These are phyloP conservation scores for Vespertilio murinus DNA, from an alignment of 2,797 vertebrate species.

Conservation along the genomic window DNA sequence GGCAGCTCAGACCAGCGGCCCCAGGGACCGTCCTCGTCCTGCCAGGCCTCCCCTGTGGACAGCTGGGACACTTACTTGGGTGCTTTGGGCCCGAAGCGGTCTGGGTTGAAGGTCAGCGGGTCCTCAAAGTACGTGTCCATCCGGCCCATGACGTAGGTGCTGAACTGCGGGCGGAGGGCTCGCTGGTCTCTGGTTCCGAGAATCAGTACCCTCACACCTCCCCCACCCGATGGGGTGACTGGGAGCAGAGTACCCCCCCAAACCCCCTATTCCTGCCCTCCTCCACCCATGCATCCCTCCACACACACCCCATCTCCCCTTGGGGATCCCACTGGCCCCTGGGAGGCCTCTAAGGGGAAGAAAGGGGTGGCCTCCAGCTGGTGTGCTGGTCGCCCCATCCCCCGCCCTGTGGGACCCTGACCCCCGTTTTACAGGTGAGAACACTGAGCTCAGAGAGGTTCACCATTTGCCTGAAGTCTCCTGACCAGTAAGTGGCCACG, in stretches of 20 bases:
- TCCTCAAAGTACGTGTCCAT: slow-evolving; percentile 91
- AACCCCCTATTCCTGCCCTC: background rate
- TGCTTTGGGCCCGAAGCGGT: slow-evolving; percentile 91
- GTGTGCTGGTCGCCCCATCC: too few relatives aligned
- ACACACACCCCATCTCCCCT: background rate
- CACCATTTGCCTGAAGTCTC: background rate
- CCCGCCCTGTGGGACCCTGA: background rate
- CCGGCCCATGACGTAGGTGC: slow-evolving; percentile 85
- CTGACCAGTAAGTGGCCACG: background rate
- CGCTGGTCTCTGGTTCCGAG: background rate
- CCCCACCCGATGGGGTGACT: fast-evolving
- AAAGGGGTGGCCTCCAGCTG: background rate
- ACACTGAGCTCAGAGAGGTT: background rate
- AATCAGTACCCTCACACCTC: fast-evolving
- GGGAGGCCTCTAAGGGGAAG: background rate
- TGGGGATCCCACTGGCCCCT: background rate
- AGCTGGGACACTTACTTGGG: slow-evolving; percentile 88
- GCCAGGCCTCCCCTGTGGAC: background rate
- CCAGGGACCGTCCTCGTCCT: fast-evolving
- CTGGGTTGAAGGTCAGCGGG: slow-evolving; percentile 91
- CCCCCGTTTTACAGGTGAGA: background rate
- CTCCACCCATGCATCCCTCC: background rate
- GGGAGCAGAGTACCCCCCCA: background rate
- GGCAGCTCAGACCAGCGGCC: background rate
- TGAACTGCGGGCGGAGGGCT: slow-evolving; percentile 85